These are phyloP conservation scores for Cichladusa arquata DNA, from an alignment of 2,113 vertebrate species.

Conservation along the genomic window DNA sequence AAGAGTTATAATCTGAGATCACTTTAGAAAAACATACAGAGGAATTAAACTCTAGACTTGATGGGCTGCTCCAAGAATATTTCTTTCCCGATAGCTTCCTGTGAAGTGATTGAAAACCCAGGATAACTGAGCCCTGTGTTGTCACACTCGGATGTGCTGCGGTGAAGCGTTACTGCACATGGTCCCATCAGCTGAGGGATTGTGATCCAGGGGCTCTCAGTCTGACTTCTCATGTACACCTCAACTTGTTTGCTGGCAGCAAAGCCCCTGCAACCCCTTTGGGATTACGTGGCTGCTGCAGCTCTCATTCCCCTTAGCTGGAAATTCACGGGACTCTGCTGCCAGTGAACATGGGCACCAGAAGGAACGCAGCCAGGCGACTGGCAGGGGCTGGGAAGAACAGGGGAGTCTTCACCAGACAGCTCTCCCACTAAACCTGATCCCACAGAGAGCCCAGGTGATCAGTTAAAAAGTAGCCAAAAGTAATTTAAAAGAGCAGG, in stretches of 20 bases:
- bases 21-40: constrained; percentile 48
- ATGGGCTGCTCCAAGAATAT: constrained; percentile 11
- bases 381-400: accelerated
- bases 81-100: not conserved
- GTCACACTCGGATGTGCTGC: not conserved
- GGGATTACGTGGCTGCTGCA: not conserved
- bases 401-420: not conserved
- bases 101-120: constrained; percentile 43
- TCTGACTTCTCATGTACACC: not conserved
- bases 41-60: constrained; percentile 21
- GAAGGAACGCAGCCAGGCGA: not conserved
- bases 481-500: not conserved
- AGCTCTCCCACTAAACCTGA: not conserved
- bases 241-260: not conserved
- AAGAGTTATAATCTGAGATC: constrained; percentile 13
- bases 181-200: not conserved
- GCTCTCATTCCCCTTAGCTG: not conserved
- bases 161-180: not conserved
- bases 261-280: not conserved
- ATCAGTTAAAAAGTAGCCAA: not conserved
- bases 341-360: not conserved
- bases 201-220: accelerated
- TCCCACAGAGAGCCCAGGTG: not conserved
- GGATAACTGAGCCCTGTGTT: not conserved
- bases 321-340: not conserved